Evolutionary conservation across 2,888 invertebrate genomes (phyloP).

Genomic region (Euspilapteryx auroguttella): DNA sequence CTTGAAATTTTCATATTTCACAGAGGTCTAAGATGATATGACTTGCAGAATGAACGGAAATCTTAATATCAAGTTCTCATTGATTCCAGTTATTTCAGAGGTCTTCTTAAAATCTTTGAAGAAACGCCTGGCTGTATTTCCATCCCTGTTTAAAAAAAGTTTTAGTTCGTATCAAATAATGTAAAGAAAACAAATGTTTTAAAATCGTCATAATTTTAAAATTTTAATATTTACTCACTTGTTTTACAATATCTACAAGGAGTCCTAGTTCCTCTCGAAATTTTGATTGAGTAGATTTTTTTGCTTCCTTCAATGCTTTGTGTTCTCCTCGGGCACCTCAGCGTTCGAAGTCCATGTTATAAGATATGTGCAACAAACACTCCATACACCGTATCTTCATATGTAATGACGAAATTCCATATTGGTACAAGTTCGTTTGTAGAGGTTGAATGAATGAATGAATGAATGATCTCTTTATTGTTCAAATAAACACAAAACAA

Average conservation of each 20-base stretch:
- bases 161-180: too few relatives aligned
- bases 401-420: background rate
- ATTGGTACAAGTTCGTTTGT: background rate
- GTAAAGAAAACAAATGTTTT: too few relatives aligned
- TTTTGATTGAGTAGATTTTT: background rate
- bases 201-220: too few relatives aligned
- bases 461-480: too few relatives aligned
- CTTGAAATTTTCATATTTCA: too few relatives aligned
- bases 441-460: too few relatives aligned
- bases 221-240: too few relatives aligned
- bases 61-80: conserved; percentile 1
- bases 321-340: conserved; percentile 1
- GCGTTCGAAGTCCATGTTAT: background rate
- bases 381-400: background rate
- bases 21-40: too few relatives aligned
- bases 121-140: conserved; percentile 1
- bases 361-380: background rate
- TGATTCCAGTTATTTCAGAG: conserved; percentile 1
- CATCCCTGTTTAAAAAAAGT: too few relatives aligned
- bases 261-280: conserved; percentile 1
- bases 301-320: background rate
- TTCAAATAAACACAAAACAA: too few relatives aligned
- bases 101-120: conserved; percentile 2
- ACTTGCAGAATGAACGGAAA: too few relatives aligned
- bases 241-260: too few relatives aligned